phyloP scores from a whole-genome alignment of 2,113 vertebrate genomes.

The Scomber colias region DNA sequence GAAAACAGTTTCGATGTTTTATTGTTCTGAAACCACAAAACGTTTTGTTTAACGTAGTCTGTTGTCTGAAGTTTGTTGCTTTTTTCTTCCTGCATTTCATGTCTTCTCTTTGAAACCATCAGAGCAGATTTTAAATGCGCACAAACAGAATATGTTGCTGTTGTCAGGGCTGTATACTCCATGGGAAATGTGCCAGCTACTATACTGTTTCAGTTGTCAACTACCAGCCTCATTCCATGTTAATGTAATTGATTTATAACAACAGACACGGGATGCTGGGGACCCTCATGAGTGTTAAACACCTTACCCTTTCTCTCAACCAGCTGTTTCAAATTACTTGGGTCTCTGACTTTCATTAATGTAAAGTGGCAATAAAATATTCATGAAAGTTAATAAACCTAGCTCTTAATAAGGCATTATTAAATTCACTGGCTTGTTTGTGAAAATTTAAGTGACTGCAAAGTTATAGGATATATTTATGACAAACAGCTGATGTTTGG shows the following conservation, averaged over 20 bases:
- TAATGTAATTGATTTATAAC: slow-evolving; percentile 55
- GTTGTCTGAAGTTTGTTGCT: too few species aligned
- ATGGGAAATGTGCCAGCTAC: neutral
- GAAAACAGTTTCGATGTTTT: too few species aligned
- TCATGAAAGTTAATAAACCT: slow-evolving; percentile 64
- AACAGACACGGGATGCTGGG: slow-evolving; percentile 31
- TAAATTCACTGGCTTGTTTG: slow-evolving; percentile 50
- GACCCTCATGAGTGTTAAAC: slow-evolving; percentile 43
- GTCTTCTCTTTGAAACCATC: neutral
- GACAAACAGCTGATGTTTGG: slow-evolving; percentile 24
- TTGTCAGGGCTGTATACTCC: neutral
- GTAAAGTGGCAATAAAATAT: slow-evolving; percentile 53
- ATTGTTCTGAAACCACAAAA: too few species aligned
- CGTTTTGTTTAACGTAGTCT: too few species aligned
- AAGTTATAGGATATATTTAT: slow-evolving; percentile 6
- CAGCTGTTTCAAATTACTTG: slow-evolving; percentile 62
- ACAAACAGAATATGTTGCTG: slow-evolving; percentile 2
- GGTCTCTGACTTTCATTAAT: slow-evolving; percentile 55
- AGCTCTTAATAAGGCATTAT: slow-evolving; percentile 52
- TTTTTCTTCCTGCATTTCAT: too few species aligned
- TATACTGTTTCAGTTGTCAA: slow-evolving; percentile 24
- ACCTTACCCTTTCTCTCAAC: slow-evolving; percentile 38
- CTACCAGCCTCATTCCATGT: slow-evolving; percentile 25
- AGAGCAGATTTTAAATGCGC: neutral
- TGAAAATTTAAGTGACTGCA: slow-evolving; percentile 30